These are phyloP conservation scores for Coenonympha glycerion DNA, from an alignment of 2,888 invertebrate species.

Conservation along the genomic window DNA sequence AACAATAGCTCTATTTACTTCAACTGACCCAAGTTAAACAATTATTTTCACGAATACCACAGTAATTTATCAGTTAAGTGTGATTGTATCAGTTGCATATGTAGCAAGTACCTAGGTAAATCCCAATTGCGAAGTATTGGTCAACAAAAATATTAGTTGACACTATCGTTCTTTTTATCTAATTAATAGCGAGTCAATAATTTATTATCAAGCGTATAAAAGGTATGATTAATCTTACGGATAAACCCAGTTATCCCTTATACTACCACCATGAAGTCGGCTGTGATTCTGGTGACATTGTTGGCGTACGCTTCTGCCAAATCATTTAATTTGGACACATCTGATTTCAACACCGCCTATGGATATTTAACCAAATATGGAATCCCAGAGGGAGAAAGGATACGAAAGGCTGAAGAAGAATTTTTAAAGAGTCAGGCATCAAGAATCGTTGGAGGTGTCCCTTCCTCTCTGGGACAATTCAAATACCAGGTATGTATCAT, in stretches of 20 bases:
- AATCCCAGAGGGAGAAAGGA: constrained; percentile 41
- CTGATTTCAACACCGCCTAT: constrained; percentile 31
- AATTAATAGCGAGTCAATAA: neutral
- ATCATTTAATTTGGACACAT: neutral
- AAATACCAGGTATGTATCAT: constrained; percentile 18
- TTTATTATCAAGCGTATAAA: constrained; percentile 16
- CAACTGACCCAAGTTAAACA: neutral
- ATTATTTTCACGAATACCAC: neutral
- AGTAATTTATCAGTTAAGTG: neutral
- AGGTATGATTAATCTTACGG: neutral
- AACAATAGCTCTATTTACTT: neutral
- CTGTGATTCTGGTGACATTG: constrained; percentile 16
- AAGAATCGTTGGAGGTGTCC: constrained; percentile 37
- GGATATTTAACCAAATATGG: constrained; percentile 44
- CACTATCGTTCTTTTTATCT: constrained; percentile 3
- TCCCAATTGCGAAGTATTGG: neutral
- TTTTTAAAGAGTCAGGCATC: constrained; percentile 20
- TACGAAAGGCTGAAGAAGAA: constrained; percentile 39
- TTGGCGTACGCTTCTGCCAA: constrained; percentile 7
- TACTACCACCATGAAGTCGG: constrained; percentile 25
- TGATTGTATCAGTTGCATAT: neutral
- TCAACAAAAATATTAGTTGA: neutral
- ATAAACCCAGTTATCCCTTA: constrained; percentile 2
- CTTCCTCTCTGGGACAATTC: constrained; percentile 15
- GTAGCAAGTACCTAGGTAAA: neutral